A percentile compares a stretch with the other conserved stretches of the same genome.
Conservation (phyloP, 2,797 vertebrate genomes). For the Eulemur rubriventer region DNA sequence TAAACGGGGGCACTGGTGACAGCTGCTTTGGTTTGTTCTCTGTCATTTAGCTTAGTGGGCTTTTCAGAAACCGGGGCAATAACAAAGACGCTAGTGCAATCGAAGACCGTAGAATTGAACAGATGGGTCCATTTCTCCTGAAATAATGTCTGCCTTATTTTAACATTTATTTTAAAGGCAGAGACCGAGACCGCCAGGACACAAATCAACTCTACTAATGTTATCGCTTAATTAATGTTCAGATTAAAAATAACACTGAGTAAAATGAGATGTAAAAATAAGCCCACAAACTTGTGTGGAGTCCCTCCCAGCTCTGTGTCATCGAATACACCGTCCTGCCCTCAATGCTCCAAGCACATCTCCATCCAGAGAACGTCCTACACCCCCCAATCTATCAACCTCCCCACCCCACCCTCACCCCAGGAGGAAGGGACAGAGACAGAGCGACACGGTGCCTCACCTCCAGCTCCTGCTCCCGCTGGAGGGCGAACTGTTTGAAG, state of each 20-base stretch:
- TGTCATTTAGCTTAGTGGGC: not conserved
- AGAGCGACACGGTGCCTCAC: constrained; percentile 81
- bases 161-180: constrained; percentile 31
- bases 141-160: constrained; percentile 47
- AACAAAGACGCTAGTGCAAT: not conserved
- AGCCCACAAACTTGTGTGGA: not conserved
- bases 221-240: constrained; percentile 65
- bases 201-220: constrained; percentile 47
- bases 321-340: not conserved
- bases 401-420: too few species aligned
- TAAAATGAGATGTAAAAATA: constrained; percentile 42
- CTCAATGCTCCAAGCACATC: not conserved
- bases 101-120: not conserved
- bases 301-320: not conserved
- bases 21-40: not conserved
- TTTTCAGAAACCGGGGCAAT: not conserved
- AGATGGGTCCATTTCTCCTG: not conserved
- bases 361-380: not conserved
- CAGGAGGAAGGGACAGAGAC: not conserved
- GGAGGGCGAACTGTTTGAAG: constrained; percentile 97
- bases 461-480: constrained; percentile 98
- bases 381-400: too few species aligned
- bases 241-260: constrained; percentile 47
- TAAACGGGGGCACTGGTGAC: not conserved
- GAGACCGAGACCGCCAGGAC: constrained; percentile 22